Base-by-base conservation (phyloP, 2,797 vertebrate species). In the Enteromius anoplus region DNA sequence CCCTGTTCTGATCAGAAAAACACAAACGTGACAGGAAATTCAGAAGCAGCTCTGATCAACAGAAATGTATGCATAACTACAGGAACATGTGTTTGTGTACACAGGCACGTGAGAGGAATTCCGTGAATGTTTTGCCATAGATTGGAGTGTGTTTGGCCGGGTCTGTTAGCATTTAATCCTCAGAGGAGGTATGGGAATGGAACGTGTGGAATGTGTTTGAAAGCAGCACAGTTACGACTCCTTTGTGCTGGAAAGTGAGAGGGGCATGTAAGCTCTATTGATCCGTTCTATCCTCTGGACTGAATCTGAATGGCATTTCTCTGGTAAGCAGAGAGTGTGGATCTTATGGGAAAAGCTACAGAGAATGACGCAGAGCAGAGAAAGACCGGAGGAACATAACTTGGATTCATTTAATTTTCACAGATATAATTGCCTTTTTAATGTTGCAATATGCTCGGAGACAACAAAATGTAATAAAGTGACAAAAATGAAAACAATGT, bases 1-100 rank as follows among this genome's bases (percentile, higher is more conserved):
- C 84, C 0, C 88, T 2, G 1, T 91, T 92, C 5, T 93, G 94
- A 96, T 97, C 83, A 71, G 11, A 78, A 29, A 69, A 69, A 85
- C 69, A 86, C 5, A 82, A 17, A 40, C 45, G 32, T 75, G 53
- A 75, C 45, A 9, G 2, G 55, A 86, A 60, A 66, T 71, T 71
- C 21, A 75, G 64, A 37, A 70, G 29, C 37, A 5, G 7, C 53
- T 53, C 78, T 62, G 34, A 77, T 77, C 19, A 45, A 7, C 0
- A 76, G 6, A 75, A n/a, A 75, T 66, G 40, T 42, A 23, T 53
- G 37, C 55, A 40, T 19, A 23, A 82, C 32, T 68, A 75, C 64
- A 68, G 17, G 23, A 58, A 42, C 34, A 53, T 75, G 71, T 58
- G 32, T 58, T 66, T 55, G 14, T n/a, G 71, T 47, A 77, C 34